Evolutionary conservation across 1,140 invertebrate genomes (phyloP).

Genomic region (Rhagoletis zephyria): DNA sequence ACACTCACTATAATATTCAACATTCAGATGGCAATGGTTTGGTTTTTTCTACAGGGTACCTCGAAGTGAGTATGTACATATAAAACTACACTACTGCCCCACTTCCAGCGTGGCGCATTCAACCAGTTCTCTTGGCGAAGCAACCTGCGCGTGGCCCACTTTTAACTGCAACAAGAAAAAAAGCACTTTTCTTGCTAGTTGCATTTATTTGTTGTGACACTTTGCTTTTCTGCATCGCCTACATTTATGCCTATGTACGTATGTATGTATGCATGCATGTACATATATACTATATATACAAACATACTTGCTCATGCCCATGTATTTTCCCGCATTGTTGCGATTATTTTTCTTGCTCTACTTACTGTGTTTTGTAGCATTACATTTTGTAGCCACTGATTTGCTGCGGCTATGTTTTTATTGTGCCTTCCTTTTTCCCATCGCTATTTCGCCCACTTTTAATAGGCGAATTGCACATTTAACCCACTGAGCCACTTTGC

Average conservation of each 20-base stretch:
- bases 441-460: not conserved
- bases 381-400: not conserved
- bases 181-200: slow-evolving; percentile 10
- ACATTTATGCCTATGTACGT: not conserved
- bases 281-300: not conserved
- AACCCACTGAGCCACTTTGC: slow-evolving; percentile 37
- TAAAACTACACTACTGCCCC: not conserved
- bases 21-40: too few relatives aligned
- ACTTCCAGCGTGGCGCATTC: not conserved
- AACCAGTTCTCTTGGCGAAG: slow-evolving; percentile 28
- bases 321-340: slow-evolving; percentile 47
- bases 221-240: not conserved
- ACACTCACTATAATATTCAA: too few relatives aligned
- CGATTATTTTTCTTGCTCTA: slow-evolving; percentile 37
- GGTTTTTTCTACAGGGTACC: too few relatives aligned
- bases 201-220: slow-evolving; percentile 26
- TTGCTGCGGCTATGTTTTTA: not conserved
- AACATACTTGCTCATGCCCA: not conserved
- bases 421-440: not conserved
- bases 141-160: slow-evolving; percentile 41
- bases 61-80: too few relatives aligned
- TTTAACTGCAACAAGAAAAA: not conserved
- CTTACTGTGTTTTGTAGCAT: slow-evolving; percentile 15
- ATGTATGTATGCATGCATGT: too few relatives aligned
- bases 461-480: not conserved